Base-by-base conservation (phyloP, 2,888 invertebrate species). In the Cataglyphis livida region DNA sequence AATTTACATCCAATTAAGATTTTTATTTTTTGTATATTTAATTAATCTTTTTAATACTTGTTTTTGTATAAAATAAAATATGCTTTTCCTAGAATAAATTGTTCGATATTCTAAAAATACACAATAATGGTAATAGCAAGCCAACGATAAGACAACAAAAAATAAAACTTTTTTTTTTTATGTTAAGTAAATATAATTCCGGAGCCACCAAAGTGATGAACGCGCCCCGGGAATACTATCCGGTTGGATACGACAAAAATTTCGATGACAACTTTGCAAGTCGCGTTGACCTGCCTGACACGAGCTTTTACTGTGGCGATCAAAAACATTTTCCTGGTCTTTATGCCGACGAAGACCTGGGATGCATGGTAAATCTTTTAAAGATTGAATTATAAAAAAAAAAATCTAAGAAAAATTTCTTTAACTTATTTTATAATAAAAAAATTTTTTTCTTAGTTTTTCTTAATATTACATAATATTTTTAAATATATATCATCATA, bases 311-410 rank as follows among this genome's bases (percentile, higher is more conserved):
- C 86, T 98, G 98, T 92, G 97, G 98, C 0, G 97, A 98, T 91
- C 98, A 98, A 93, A 98, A 98, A 92, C 98, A 98, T 94, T 98
- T 98, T 93, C 98, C 98, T 0, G 98, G 98, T 57, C 95, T 98
- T 15, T 98, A 98, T 90, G 98, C 97, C 0, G 98, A 98, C 91
- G 97, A 98, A 92, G 97, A 97, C 95, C 95, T 98, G 54, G 98
- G 98, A 28, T 98, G 98, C 95, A 98, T 98, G 98, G 98, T 98
- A 93, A 96, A 96, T 91, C 64, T 28, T 21, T 64, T 54, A 21
- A 41, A 68, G 12, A 79, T 15, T 35, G 12, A 1, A 10, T 74
- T 12, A 18, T 1, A 28, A 38, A n/a, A n/a, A 61, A 38, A 59
- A 12, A 48, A 32, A 48, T 81, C 0, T 7, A 68, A 48, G 2